phyloP scores from a whole-genome alignment of 2,113 vertebrate genomes.

The Myotis yumanensis region DNA sequence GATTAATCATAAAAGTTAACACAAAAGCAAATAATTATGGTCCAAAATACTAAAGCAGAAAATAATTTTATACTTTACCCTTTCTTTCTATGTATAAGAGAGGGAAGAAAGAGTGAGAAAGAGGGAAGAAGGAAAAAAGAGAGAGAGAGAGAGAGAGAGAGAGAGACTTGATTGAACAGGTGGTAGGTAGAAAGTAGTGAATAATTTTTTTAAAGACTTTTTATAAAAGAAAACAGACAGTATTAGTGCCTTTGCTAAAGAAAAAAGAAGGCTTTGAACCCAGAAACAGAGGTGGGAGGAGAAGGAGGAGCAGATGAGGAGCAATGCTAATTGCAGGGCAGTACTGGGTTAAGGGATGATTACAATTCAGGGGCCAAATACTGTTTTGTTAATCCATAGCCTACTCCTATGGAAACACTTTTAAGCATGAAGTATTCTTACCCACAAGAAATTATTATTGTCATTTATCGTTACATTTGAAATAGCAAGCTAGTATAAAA shows the following conservation, averaged over 20 bases:
- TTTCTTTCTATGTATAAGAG: background rate
- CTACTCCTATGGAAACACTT: background rate
- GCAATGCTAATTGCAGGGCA: background rate
- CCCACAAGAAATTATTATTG: background rate
- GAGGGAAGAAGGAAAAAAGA: background rate
- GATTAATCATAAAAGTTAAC: constrained; percentile 17
- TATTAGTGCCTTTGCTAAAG: background rate
- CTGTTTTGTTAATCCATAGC: background rate
- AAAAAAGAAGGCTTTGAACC: background rate
- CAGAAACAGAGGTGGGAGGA: background rate
- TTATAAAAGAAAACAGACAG: background rate
- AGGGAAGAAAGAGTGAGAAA: background rate
- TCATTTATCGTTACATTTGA: background rate
- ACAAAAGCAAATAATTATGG: constrained; percentile 8
- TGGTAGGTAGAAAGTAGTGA: background rate
- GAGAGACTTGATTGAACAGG: background rate
- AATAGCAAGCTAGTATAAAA: background rate
- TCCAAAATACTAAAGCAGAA: background rate
- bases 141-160: background rate
- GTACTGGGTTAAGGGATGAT: background rate
- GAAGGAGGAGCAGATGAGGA: background rate
- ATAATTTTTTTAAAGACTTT: background rate
- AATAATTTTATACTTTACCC: background rate
- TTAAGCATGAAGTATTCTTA: constrained; percentile 10
- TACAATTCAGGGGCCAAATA: background rate